Base-by-base conservation (phyloP, 2,797 vertebrate genomes). In the Urocyon cinereoargenteus region DNA sequence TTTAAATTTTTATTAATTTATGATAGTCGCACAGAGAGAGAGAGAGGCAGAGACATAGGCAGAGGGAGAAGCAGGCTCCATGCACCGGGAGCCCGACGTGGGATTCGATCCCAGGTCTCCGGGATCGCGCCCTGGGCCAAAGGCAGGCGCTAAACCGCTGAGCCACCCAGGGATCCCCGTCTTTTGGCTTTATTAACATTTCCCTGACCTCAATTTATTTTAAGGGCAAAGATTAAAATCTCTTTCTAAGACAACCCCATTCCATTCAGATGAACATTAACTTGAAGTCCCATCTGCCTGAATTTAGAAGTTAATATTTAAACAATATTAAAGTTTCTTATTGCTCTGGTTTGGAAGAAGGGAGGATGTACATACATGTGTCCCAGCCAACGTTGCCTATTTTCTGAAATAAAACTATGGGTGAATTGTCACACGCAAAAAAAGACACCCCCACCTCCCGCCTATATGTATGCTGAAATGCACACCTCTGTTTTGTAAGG, bases 351-450 rank as follows among this genome's bases (percentile, higher is more conserved):
- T 95, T 77, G 94, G 45, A 40, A 31, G 96, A 93, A 95, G 18
- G 18, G 55, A 68, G 28, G 21, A 61, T 92, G 2, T 83, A n/a
- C 57, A 90, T 75, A 18, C 0, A 0, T 91, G 22, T 94, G 5
- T 92, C 90, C 62, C 70, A 28, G 96, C 36, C 98, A 66, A 82
- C 64, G 94, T 96, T 96, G 68, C 97, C 85, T 96, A 28, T 86
- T 75, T 81, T 90, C 26, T 28, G 8, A 97, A 97, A 75, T 91
- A 55, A 81, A 98, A 97, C 98, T 97, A 82, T 88, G 95, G 83
- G 87, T 98, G 97, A 98, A 98, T 98, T 98, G 83, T 95, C 84
- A 51, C 40, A 73, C 26, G 45, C 34, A 68, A 64, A 61, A 28
- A 68, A 72, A 72, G 40, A 45, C 13, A 26, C 3, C 22, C 22